These are phyloP conservation scores for Megathymus violae DNA, from an alignment of 1,140 invertebrate species.

Conservation along the genomic window DNA sequence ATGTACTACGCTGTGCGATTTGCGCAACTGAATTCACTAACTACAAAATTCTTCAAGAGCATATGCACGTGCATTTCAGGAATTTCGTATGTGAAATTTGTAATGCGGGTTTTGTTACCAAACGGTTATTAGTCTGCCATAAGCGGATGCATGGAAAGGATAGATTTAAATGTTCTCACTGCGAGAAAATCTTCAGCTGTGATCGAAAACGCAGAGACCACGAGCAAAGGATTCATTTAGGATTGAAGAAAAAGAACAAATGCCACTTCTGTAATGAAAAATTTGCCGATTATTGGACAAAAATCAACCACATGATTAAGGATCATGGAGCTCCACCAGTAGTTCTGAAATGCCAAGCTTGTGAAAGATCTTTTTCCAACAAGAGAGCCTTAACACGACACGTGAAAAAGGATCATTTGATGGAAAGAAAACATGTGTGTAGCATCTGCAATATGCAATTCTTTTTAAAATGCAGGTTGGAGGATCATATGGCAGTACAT, in stretches of 20 bases:
- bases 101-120: conserved; percentile 52
- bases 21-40: conserved; percentile 38
- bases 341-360: conserved; percentile 43
- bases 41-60: conserved; percentile 43
- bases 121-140: conserved; percentile 7
- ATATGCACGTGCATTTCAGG: conserved; percentile 49
- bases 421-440: conserved; percentile 25
- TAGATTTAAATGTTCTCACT: conserved; percentile 29
- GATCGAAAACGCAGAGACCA: conserved; percentile 9
- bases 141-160: conserved; percentile 31
- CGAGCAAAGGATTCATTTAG: conserved; percentile 26
- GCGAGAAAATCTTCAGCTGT: conserved; percentile 32
- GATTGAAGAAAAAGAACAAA: conserved; percentile 37
- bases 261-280: conserved; percentile 42
- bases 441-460: conserved; percentile 65
- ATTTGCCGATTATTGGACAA: conserved; percentile 38
- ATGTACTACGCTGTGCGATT: conserved; percentile 36
- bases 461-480: conserved; percentile 65
- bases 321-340: conserved; percentile 38
- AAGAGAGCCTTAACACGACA: conserved; percentile 35
- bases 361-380: conserved; percentile 40
- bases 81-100: conserved; percentile 51
- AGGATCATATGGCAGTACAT: conserved; percentile 85
- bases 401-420: conserved; percentile 44
- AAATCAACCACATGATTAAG: conserved; percentile 41